Evolutionary conservation across 2,113 vertebrate genomes (phyloP).

Genomic region (Corythornis madagascariensis): DNA sequence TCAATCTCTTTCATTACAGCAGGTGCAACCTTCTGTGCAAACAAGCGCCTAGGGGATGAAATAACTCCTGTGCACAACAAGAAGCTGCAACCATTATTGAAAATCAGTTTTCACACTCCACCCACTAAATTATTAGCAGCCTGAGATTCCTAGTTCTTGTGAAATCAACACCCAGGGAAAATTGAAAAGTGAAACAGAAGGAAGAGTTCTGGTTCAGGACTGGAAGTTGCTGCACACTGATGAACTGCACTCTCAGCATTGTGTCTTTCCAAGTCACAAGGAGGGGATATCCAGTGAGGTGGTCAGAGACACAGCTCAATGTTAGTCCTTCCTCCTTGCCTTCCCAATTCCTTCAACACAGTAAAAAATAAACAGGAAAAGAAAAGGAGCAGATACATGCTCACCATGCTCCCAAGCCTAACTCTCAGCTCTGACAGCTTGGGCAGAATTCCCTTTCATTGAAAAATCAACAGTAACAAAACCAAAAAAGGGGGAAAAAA

Average conservation of each 20-base stretch:
- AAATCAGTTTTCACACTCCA: conserved; percentile 34
- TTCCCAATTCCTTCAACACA: background rate
- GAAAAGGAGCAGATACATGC: background rate
- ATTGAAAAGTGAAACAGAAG: conserved; percentile 55
- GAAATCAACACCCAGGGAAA: conserved; percentile 36
- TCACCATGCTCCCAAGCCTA: background rate
- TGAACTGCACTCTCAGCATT: background rate
- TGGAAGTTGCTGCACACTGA: background rate
- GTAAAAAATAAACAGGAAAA: background rate
- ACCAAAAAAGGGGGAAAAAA: background rate
- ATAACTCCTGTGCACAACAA: conserved; percentile 36
- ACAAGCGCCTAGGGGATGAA: conserved; percentile 62
- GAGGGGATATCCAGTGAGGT: background rate
- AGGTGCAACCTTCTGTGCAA: conserved; percentile 29
- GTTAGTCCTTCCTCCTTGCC: background rate
- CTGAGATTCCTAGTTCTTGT: conserved; percentile 23
- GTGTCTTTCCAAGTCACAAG: background rate
- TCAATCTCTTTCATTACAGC: conserved; percentile 42
- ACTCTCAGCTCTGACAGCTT: background rate
- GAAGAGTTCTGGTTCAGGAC: conserved; percentile 2
- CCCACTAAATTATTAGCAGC: conserved; percentile 45
- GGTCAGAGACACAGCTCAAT: background rate
- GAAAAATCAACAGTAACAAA: background rate
- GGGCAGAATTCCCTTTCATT: background rate
- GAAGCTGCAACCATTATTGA: conserved; percentile 43